These are phyloP conservation scores for Spheniscus humboldti DNA, from an alignment of 2,797 vertebrate species.

Conservation along the genomic window DNA sequence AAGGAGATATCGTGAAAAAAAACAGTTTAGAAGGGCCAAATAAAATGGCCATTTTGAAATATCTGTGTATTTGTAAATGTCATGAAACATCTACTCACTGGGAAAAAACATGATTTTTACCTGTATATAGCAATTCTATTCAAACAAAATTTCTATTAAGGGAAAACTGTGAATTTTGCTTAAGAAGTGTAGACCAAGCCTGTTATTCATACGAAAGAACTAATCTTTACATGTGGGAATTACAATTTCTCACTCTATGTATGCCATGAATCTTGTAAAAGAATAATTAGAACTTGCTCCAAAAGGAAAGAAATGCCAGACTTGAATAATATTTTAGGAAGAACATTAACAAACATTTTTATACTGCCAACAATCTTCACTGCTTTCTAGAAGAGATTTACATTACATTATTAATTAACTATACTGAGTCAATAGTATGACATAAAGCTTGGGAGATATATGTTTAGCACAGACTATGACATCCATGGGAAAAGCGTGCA, in stretches of 20 bases:
- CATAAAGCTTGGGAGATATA: conserved; percentile 11
- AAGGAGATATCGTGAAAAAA: not conserved
- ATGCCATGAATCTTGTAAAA: conserved; percentile 36
- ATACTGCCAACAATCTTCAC: conserved; percentile 2
- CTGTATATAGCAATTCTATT: not conserved
- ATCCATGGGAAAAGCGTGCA: not conserved
- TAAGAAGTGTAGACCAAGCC: not conserved
- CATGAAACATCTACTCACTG: not conserved
- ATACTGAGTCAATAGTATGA: conserved; percentile 16
- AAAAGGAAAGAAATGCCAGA: conserved; percentile 7
- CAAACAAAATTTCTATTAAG: not conserved
- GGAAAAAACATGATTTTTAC: not conserved
- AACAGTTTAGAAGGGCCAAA: not conserved
- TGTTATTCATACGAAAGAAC: conserved; percentile 24
- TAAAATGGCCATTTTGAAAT: not conserved
- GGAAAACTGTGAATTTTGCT: not conserved
- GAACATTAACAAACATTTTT: conserved; percentile 49
- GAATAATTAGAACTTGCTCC: conserved; percentile 56
- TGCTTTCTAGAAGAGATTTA: conserved; percentile 26
- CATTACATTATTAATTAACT: conserved; percentile 53
- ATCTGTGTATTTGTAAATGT: not conserved
- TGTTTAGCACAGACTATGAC: not conserved
- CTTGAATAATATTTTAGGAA: conserved; percentile 19
- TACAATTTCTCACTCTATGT: conserved; percentile 24
- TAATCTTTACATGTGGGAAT: conserved; percentile 44